Percentiles rank a stretch among this genome's conserved stretches.
These are phyloP conservation scores for Ferrisia virgata DNA, from an alignment of 2,888 invertebrate species.

Conservation along the genomic window DNA sequence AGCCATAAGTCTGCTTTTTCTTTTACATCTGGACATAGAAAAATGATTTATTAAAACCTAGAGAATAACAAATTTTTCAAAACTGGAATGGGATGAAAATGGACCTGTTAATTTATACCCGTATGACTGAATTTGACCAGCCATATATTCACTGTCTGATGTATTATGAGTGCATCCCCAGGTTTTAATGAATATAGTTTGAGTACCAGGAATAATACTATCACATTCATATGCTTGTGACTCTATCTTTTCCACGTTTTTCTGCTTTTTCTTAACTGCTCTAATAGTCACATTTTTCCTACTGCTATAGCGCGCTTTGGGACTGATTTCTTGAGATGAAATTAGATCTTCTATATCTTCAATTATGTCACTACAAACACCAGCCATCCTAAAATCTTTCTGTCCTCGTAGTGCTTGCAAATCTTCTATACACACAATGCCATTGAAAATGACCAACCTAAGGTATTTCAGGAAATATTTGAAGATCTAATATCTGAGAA, in stretches of 20 bases:
- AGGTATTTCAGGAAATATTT: no score
- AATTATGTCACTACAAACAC: slow-evolving; percentile 65
- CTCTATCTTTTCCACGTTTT: not conserved
- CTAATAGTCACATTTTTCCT: slow-evolving; percentile 69
- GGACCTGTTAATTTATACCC: slow-evolving; percentile 76
- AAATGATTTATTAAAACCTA: not conserved
- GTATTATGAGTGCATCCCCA: slow-evolving; percentile 99
- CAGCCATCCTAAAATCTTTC: not conserved
- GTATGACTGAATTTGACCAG: slow-evolving; percentile 82
- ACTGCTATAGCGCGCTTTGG: slow-evolving; percentile 71
- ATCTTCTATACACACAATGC: no score
- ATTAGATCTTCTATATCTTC: slow-evolving; percentile 84
- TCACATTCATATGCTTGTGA: slow-evolving; percentile 4
- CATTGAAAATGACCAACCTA: no score
- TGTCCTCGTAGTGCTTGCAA: no score
- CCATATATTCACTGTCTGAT: slow-evolving; percentile 98
- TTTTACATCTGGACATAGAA: slow-evolving; percentile 61
- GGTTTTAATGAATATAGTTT: slow-evolving; percentile 80
- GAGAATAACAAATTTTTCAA: not conserved
- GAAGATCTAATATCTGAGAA: no score
- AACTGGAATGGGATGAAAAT: not conserved
- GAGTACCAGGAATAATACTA: slow-evolving; percentile 64
- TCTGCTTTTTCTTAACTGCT: slow-evolving; percentile 57
- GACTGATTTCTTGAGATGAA: slow-evolving; percentile 73
- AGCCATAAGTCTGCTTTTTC: slow-evolving; percentile 86